Percentiles rank a stretch among this genome's conserved stretches.
Evolutionary conservation across 2,113 vertebrate species (phyloP).

Genomic region (Isurus oxyrinchus): DNA sequence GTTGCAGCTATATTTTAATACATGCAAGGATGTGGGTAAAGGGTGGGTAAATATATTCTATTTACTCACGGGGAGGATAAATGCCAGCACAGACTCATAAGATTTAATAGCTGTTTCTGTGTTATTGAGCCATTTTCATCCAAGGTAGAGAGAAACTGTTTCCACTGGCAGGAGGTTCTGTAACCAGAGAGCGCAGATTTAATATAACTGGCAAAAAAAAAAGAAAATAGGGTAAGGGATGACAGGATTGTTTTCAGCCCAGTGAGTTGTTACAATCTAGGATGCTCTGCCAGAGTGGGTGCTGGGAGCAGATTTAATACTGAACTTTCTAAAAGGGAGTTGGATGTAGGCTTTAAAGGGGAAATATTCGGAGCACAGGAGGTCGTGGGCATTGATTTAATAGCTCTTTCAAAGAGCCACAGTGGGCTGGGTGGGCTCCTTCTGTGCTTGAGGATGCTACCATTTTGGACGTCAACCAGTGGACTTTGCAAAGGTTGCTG

Average conservation of each 20-base stretch:
- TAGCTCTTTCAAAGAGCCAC: not conserved
- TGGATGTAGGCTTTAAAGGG: not conserved
- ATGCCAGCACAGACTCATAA: not conserved
- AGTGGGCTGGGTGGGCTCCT: not conserved
- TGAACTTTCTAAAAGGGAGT: not conserved
- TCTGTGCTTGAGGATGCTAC: not conserved
- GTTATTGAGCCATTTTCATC: not conserved
- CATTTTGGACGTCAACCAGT: not conserved
- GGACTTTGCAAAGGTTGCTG: too few relatives aligned
- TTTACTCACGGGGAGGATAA: not conserved
- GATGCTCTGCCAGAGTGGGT: not conserved
- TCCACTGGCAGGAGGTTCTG: not conserved
- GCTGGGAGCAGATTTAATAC: not conserved
- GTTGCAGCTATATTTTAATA: not conserved
- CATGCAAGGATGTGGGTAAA: not conserved
- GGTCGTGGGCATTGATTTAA: not conserved
- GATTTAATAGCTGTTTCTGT: not conserved
- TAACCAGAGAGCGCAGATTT: not conserved
- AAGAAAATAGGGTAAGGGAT: not conserved
- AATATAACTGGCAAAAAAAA: not conserved
- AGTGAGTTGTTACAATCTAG: not conserved
- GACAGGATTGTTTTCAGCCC: not conserved
- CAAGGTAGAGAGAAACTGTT: not conserved
- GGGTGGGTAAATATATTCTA: not conserved
- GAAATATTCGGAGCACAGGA: not conserved